Base-by-base conservation (phyloP, 2,888 invertebrate species). In the Gibbula magus region DNA sequence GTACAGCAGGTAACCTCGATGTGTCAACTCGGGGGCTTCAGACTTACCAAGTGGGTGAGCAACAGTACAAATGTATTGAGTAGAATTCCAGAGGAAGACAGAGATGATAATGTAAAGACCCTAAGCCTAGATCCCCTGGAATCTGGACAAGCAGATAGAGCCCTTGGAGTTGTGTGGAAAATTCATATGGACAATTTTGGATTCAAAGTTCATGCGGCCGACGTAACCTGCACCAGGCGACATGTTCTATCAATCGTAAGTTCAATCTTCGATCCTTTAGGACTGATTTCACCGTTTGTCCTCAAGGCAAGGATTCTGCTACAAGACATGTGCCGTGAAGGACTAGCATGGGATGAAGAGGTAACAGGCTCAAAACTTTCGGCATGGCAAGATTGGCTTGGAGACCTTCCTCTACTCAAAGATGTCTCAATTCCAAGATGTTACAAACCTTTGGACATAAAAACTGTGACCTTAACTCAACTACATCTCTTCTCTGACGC, bases 201-300 rank as follows among this genome's bases (percentile, higher is more conserved):
- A 45, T 45, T 45, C 4, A 45, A 10, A 13, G 13, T 10, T 4
- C 1, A 45, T 45, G 45, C n/a, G 70, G 35, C 70, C 29, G 22
- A 73, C 4, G 22, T 22, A 22, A 18, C 39, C 29, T 51, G 35
- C 13, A 39, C 32, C 2, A 39, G 73, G 22, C 16, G 73, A 73
- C 39, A 51, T 13, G 35, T 39, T 2, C 39, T 73, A 39, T 73
- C 29, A 22, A 73, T 35, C 35, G 39, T 73, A 0, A 73, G 73
- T 32, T 32, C 73, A 5, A 45, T 73, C 35, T 73, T 73, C n/a
- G 73, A 73, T n/a, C 73, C 73, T 16, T 45, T 73, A 39, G 73
- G 73, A n/a, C n/a, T 73, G 20, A 73, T 73, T 45, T 29, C 73
- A 18, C 73, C 73, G n/a, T 16, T 73, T 25, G 45, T 73, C 39